Evolutionary conservation across 2,113 vertebrate species (phyloP), one percentile per base, ranked within the genome.

Genomic region (Prietella phreatophila): DNA sequence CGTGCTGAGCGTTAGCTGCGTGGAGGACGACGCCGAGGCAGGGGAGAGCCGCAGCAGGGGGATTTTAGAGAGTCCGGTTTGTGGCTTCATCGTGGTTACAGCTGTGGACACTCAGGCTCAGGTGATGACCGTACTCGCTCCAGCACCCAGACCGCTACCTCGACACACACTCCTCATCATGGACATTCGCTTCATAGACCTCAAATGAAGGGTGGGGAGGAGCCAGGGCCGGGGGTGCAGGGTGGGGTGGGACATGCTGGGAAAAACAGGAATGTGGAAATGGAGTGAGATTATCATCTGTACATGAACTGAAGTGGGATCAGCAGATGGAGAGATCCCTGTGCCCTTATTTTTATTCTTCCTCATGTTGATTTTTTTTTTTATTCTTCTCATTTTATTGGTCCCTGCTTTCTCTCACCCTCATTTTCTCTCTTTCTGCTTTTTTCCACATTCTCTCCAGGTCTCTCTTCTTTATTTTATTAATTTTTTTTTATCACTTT

Each of bases 171-270:
- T 99, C 47, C 98, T 99, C 69, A 99, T 99, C 92, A 99, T 99
- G 98, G 98, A 99, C 92, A 99, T 99, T 65, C 96, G 98, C 80
- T 99, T 99, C 91, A 99, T 99, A 95, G 98, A 99, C 92, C 97
- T 97, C 33, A 99, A 97, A 81, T 97, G 95, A 92, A 85, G 79
- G 67, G 58, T 39, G 27, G 56, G 60, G 53, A 71, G 17, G n/a
- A 47, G 17, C 39, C 56, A 42, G 80, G n/a, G 30, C n/a, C 15
- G 36, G 17, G 6, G 53, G 36, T 36, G 11, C 0, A 0, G 53
- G 53, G 53, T 0, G 53, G 53, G 53, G 53, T 1, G 11, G 53
- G 60, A 7, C 42, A 47, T 78, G 17, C 27, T 36, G 33, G 10
- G 84, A 60, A 15, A 84, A 69, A 55, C 27, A 33, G 39, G 50